Evolutionary conservation across 2,797 vertebrate species (phyloP), one percentile per base, ranked within the genome.

Genomic region (Rhinella marina): DNA sequence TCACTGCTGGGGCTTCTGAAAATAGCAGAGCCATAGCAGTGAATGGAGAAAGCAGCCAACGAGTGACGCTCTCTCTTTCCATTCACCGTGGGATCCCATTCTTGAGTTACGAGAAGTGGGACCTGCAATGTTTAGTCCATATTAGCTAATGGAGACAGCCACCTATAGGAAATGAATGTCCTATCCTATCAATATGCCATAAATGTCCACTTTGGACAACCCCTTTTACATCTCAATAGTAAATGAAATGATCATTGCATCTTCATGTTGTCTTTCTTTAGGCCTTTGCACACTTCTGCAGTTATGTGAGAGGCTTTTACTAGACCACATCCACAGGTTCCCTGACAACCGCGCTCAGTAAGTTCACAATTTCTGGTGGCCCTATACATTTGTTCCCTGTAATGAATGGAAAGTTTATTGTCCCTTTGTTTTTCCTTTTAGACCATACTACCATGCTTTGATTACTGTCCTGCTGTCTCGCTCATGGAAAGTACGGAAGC

Each of bases 231-330:
- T 56, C 13, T 14, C 19, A 54, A 0, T 70, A 70, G 7, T 27
- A 54, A 23, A 3, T 6, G 64, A 61, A 27, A n/a, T 56, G 3
- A 11, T 41, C 1, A 50, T 41, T n/a, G 52, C 9, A 25, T 61
- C 13, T 4, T 25, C n/a, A 17, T 80, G 19, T 13, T 89, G 82
- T 91, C 50, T 87, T 87, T 68, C 76, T 48, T 54, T 84, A 99
- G 98, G 96, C 41, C 93, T 99, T 92, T 97, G 96, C 89, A 98
- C 97, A 0, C 92, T 98, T 61, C 92, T 99, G 92, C 96, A 95
- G 91, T 95, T 99, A 91, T 96, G 96, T 29, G 98, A 99, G 90
- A 95, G 97, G 86, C 96, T 99, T 50, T 96, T 99, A 90, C 91
- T 99, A 90, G 98, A 99, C 61, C 97, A 99, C 0, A 92, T 94